A percentile compares a stretch with the other conserved stretches of the same genome.
These are phyloP conservation scores for Tachysurus vachellii DNA, from an alignment of 2,113 vertebrate genomes.

Conservation along the genomic window DNA sequence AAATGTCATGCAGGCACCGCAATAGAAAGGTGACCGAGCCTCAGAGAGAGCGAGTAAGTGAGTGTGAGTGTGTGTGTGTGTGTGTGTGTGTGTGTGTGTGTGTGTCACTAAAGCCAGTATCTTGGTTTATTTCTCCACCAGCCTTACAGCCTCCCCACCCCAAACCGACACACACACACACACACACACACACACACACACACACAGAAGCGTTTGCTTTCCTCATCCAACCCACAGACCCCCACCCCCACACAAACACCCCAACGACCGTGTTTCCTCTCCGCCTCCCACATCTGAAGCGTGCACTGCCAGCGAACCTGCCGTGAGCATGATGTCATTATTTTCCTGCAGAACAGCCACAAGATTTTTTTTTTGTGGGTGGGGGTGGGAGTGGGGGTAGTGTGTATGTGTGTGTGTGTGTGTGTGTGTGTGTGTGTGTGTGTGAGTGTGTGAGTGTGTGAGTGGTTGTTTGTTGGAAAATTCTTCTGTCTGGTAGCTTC, in stretches of 20 bases:
- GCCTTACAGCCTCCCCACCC: background rate
- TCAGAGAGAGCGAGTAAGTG: slow-evolving; percentile 5
- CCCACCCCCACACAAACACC: slow-evolving; percentile 44
- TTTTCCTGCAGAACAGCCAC: slow-evolving; percentile 46
- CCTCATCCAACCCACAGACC: background rate
- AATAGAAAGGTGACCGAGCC: slow-evolving; percentile 48
- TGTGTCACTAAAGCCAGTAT: background rate
- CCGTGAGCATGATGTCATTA: slow-evolving; percentile 56
- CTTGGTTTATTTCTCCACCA: slow-evolving; percentile 19
- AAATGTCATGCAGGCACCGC: slow-evolving; percentile 47
- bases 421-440: slow-evolving; percentile 25
- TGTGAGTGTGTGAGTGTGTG: slow-evolving; percentile 1
- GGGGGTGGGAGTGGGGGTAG: too few species aligned
- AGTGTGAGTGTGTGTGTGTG: background rate
- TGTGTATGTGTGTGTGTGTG: too few species aligned
- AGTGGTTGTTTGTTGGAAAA: slow-evolving; percentile 50
- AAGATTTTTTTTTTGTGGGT: too few species aligned
- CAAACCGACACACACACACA: background rate
- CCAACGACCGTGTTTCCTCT: slow-evolving; percentile 52
- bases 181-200: background rate
- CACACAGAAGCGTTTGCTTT: slow-evolving; percentile 10
- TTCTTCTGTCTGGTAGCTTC: slow-evolving; percentile 49
- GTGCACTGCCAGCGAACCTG: slow-evolving; percentile 49
- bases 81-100: background rate
- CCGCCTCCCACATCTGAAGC: slow-evolving; percentile 42